Conservation (phyloP, 2,113 vertebrate species). For the Columba janthina region DNA sequence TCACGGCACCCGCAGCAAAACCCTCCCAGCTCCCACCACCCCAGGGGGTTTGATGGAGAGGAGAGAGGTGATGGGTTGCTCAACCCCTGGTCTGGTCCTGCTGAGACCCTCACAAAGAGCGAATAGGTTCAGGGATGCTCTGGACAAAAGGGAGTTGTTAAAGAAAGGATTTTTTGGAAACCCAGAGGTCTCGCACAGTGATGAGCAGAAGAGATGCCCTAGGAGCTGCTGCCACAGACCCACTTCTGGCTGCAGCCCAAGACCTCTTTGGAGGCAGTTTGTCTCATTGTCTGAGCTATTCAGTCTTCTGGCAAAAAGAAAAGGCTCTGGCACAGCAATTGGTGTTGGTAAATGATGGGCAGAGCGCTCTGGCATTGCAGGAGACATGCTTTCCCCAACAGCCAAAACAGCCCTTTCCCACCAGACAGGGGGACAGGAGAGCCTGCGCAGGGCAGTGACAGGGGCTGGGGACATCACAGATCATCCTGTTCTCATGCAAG, state of each 20-base stretch:
- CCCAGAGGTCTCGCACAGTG: background rate
- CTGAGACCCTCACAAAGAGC: background rate
- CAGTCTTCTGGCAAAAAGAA: background rate
- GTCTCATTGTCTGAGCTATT: background rate
- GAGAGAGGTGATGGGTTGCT: background rate
- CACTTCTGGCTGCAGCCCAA: background rate
- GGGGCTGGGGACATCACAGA: accelerated
- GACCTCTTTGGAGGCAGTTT: background rate
- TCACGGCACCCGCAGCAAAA: background rate
- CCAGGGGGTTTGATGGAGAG: background rate
- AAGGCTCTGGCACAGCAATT: background rate
- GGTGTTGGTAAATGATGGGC: background rate
- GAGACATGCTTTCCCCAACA: background rate
- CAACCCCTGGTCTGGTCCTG: background rate
- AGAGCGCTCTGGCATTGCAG: background rate
- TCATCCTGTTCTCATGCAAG: accelerated
- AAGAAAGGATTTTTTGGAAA: background rate
- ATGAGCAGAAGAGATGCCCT: background rate
- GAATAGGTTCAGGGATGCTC: background rate
- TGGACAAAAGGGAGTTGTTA: accelerated
- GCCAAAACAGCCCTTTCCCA: background rate
- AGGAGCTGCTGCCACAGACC: background rate
- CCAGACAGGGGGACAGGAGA: accelerated
- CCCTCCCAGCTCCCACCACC: accelerated
- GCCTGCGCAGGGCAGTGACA: background rate